These are phyloP conservation scores for Stegana nigrithorax DNA, from an alignment of 2,888 invertebrate species.

Conservation along the genomic window DNA sequence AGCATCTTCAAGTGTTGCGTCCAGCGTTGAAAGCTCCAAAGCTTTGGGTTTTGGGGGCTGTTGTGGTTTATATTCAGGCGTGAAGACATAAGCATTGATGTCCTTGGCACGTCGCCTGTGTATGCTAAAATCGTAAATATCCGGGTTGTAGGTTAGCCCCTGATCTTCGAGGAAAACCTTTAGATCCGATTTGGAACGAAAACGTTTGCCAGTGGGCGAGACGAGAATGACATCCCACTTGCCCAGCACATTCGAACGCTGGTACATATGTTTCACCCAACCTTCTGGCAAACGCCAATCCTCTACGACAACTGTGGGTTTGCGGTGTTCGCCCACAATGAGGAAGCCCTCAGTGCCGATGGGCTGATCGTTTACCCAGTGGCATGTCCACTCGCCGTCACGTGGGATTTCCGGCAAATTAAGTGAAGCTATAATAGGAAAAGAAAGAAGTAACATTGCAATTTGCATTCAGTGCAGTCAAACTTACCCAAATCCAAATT, in stretches of 20 bases:
- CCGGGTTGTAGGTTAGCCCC: slow-evolving; percentile 70
- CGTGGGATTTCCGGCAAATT: slow-evolving; percentile 65
- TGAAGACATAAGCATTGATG: slow-evolving; percentile 66
- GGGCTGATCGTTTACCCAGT: slow-evolving; percentile 79
- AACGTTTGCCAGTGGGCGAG: slow-evolving; percentile 74
- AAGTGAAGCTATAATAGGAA: slow-evolving; percentile 59
- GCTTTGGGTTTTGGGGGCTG: slow-evolving; percentile 48
- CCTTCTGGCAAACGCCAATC: slow-evolving; percentile 80
- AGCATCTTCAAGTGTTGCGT: slow-evolving; percentile 31
- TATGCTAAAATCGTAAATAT: slow-evolving; percentile 74
- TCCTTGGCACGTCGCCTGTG: slow-evolving; percentile 70
- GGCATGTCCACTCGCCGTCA: slow-evolving; percentile 75
- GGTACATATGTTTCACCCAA: slow-evolving; percentile 84
- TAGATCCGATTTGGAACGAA: slow-evolving; percentile 73
- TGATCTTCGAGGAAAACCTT: slow-evolving; percentile 68
- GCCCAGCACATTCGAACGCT: slow-evolving; percentile 77
- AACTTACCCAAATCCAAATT: slow-evolving; percentile 61
- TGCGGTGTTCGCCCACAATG: slow-evolving; percentile 69
- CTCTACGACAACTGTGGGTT: slow-evolving; percentile 74
- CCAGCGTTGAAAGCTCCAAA: slow-evolving; percentile 42
- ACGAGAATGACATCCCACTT: slow-evolving; percentile 86
- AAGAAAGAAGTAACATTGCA: neutral
- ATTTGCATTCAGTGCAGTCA: too few relatives aligned
- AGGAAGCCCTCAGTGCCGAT: slow-evolving; percentile 71
- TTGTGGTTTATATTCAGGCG: slow-evolving; percentile 65